Evolutionary conservation across 2,797 vertebrate species (phyloP), one percentile per base, ranked within the genome.

Genomic region (Notolepis coatsorum): DNA sequence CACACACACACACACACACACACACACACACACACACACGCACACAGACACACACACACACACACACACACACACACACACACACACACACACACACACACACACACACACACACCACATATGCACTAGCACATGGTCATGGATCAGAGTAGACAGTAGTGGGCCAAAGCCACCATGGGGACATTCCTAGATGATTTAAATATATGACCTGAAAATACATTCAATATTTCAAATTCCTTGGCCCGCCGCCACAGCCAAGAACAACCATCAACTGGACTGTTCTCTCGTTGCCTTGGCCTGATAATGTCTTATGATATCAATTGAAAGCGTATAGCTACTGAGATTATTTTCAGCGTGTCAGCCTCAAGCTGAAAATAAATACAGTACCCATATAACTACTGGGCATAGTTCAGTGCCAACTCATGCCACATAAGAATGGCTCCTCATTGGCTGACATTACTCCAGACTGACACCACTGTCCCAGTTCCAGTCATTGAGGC

Each of bases 71-170:
- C 15, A 35, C 20, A 37, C 55, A 58, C 55, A 58, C 41, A 58
- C 55, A 35, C 39, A 21, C 27, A 37, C 17, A 61, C 23, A 37
- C 7, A 61, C 47, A 41, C 17, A 35, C 31, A 18, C 24, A 2
- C 41, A 59, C 30, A 5, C 13, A 15, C 58, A 39, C 9, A 17
- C 25, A 42, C 15, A 13, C 47, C 2, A 13, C 38, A 37, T 43
- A 38, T 8, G 3, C 12, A 48, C 43, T 3, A 13, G 1, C 8
- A 15, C 12, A 37, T 7, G 38, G 43, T 60, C 65, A 80, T 15
- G 51, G 72, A 88, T 86, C 72, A 73, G 78, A 84, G 77, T 71
- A 88, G 88, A 88, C 88, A 89, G 86, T 74, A 75, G 81, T 85
- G 75, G 82, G 75, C 58, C 80, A 82, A 60, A 41, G 49, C 55